These are phyloP conservation scores for Anastrepha ludens DNA, from an alignment of 1,140 invertebrate genomes.

Conservation along the genomic window DNA sequence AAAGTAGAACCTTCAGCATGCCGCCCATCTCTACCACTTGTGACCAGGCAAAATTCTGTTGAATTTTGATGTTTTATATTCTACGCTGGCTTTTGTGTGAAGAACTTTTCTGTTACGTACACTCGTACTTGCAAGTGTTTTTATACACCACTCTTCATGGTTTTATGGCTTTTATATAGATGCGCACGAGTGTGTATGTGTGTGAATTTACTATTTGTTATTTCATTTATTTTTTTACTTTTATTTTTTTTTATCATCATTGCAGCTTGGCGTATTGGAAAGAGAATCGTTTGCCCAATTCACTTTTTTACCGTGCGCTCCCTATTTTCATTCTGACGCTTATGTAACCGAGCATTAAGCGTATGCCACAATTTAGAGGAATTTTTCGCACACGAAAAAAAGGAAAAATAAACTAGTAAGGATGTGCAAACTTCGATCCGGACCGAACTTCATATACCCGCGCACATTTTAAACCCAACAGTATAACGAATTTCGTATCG, in stretches of 20 bases:
- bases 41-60: not conserved
- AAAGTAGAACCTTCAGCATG: not conserved
- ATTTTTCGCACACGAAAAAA: not conserved
- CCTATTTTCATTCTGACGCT: not conserved
- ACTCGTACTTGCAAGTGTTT: slow-evolving; percentile 26
- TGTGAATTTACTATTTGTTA: not conserved
- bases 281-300: not conserved
- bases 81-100: slow-evolving; percentile 38
- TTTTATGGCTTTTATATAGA: slow-evolving; percentile 31
- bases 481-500: not conserved
- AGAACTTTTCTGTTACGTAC: slow-evolving; percentile 13
- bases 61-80: slow-evolving; percentile 43
- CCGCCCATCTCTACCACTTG: not conserved
- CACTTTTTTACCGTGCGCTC: not conserved
- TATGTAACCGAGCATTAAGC: slow-evolving; percentile 42
- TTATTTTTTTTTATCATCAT: not conserved
- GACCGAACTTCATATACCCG: too few relatives aligned
- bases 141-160: not conserved
- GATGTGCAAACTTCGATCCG: too few relatives aligned
- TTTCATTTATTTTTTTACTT: slow-evolving; percentile 1
- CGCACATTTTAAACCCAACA: not conserved
- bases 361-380: slow-evolving; percentile 43
- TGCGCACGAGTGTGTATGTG: not conserved
- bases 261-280: not conserved
- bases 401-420: too few relatives aligned